Conservation (phyloP, 2,888 invertebrate genomes). For the Melinaea menophilus region DNA sequence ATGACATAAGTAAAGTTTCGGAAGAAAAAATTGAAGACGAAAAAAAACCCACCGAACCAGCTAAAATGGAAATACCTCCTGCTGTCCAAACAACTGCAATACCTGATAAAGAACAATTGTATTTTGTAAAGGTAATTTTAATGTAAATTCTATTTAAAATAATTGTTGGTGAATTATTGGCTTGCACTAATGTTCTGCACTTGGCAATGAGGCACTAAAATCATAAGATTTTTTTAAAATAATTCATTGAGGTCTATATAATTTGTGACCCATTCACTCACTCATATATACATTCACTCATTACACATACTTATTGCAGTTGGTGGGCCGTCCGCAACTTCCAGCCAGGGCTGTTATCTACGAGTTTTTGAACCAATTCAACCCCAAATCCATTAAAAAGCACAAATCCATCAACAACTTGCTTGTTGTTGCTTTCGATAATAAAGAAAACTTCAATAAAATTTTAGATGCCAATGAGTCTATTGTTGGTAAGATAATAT, state of each 20-base stretch:
- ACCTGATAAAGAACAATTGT: constrained; percentile 13
- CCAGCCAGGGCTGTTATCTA: constrained; percentile 57
- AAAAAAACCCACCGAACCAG: background rate
- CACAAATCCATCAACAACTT: constrained; percentile 55
- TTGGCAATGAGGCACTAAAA: too few species aligned
- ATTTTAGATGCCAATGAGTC: constrained; percentile 49
- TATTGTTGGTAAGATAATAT: constrained; percentile 47
- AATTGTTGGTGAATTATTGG: background rate
- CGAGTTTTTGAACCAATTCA: constrained; percentile 49
- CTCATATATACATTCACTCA: too few species aligned
- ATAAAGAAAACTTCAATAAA: constrained; percentile 46
- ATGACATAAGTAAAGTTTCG: background rate
- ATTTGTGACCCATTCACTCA: background rate
- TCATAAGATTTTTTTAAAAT: too few species aligned
- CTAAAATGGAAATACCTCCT: constrained; percentile 6
- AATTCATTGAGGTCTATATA: background rate
- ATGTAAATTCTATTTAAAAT: background rate
- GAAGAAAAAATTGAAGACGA: background rate
- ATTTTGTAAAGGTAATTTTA: constrained; percentile 29
- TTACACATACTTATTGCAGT: constrained; percentile 28
- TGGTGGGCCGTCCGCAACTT: constrained; percentile 52
- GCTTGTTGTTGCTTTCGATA: constrained; percentile 54
- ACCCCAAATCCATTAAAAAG: constrained; percentile 58
- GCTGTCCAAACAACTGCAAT: constrained; percentile 2
- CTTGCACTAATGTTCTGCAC: too few species aligned